Percentiles rank a stretch among this genome's conserved stretches.
Evolutionary conservation across 1,140 invertebrate genomes (phyloP).

Genomic region (Camponotus floridanus): DNA sequence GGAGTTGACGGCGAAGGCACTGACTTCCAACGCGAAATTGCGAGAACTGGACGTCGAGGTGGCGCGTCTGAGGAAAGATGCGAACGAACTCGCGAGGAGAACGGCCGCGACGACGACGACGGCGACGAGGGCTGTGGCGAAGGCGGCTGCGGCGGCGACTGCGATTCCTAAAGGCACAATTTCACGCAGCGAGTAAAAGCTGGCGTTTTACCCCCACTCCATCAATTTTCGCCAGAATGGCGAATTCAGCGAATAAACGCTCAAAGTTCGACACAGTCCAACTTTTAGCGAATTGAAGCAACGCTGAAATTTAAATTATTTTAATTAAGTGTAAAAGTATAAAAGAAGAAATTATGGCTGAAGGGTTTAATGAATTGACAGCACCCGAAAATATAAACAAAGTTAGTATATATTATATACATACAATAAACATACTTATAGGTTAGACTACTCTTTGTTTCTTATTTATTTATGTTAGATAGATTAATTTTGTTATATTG

Average conservation of each 20-base stretch:
- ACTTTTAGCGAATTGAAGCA: conserved; percentile 19
- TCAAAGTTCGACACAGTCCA: conserved; percentile 23
- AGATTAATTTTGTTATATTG: conserved; percentile 27
- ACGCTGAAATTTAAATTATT: conserved; percentile 26
- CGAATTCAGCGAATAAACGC: conserved; percentile 10
- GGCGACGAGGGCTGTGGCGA: no score
- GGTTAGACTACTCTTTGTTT: conserved; percentile 8
- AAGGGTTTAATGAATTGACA: conserved; percentile 11
- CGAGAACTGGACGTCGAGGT: no score
- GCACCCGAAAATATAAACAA: neutral
- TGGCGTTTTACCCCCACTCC: conserved; percentile 24
- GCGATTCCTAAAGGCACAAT: neutral
- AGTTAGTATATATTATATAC: conserved; percentile 19
- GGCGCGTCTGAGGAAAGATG: no score
- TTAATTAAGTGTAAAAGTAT: conserved; percentile 9
- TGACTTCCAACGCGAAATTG: no score
- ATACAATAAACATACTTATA: neutral
- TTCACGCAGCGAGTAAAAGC: conserved; percentile 16
- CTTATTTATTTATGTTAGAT: conserved; percentile 15
- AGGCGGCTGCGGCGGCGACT: no score
- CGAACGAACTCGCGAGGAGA: no score
- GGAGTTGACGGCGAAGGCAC: no score
- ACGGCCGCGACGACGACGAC: no score
- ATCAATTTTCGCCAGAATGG: conserved; percentile 16
- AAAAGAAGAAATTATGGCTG: conserved; percentile 21